A percentile compares a stretch with the other conserved stretches of the same genome.
Conservation (phyloP, 2,888 invertebrate genomes). For the Ceratothoa steindachneri region DNA sequence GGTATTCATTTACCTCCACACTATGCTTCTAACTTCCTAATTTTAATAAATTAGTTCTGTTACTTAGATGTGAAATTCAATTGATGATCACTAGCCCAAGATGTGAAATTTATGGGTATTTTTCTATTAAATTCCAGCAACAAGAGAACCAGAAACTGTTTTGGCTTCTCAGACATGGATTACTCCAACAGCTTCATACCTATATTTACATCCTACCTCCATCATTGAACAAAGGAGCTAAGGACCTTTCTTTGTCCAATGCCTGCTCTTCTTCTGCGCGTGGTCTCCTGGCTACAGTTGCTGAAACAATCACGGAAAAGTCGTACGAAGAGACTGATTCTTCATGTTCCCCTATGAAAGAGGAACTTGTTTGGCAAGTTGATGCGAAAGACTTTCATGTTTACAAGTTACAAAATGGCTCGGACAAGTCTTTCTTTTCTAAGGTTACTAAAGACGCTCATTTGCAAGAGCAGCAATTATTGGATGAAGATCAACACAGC, state of each 20-base stretch:
- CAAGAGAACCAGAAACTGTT: slow-evolving; percentile 76
- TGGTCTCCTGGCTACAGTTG: not conserved
- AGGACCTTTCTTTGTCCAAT: not conserved
- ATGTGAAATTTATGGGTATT: too few relatives aligned
- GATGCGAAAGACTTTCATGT: not conserved
- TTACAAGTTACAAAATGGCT: not conserved
- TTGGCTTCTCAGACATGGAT: slow-evolving; percentile 84
- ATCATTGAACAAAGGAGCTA: not conserved
- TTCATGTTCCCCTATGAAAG: not conserved
- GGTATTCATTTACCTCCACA: too few relatives aligned
- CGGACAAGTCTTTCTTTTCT: not conserved
- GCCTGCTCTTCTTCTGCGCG: slow-evolving; percentile 2
- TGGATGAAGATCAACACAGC: not conserved
- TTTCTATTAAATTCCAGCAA: too few relatives aligned
- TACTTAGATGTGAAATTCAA: too few relatives aligned
- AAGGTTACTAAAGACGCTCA: not conserved
- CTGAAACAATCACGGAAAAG: not conserved
- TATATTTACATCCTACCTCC: slow-evolving; percentile 70
- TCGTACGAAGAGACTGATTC: not conserved
- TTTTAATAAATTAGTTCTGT: too few relatives aligned
- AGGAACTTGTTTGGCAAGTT: not conserved
- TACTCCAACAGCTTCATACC: slow-evolving; percentile 86
- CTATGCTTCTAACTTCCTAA: too few relatives aligned
- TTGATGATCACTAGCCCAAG: too few relatives aligned
- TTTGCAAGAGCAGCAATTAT: not conserved